Percentiles rank a stretch among this genome's conserved stretches.
phyloP scores from a whole-genome alignment of 2,888 invertebrate species.

The Maniola hyperantus region DNA sequence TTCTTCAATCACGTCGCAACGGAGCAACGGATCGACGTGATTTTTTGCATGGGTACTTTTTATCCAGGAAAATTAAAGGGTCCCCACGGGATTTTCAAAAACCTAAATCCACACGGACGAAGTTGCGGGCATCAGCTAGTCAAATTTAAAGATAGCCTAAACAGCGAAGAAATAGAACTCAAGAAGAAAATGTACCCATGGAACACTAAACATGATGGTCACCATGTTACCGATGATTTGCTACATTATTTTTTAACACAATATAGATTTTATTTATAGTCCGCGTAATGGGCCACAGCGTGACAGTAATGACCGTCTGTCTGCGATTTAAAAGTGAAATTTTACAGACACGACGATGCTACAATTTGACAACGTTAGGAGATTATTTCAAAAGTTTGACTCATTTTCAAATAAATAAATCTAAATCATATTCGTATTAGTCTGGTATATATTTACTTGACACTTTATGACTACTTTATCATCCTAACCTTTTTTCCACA shows the following conservation, averaged over 20 bases:
- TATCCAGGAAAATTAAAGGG: no score
- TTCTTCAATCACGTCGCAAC: no score
- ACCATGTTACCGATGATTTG: conserved; percentile 35
- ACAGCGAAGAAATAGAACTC: no score
- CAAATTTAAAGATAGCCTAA: no score
- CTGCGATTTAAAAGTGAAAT: conserved; percentile 29
- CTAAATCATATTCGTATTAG: background rate
- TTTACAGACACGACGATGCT: conserved; percentile 23
- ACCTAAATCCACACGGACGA: no score
- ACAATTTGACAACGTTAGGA: conserved; percentile 24
- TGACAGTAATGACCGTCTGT: conserved; percentile 35
- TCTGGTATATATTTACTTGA: background rate
- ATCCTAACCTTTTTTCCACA: background rate
- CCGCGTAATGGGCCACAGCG: conserved; percentile 26
- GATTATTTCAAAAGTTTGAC: conserved; percentile 12
- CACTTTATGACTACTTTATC: background rate
- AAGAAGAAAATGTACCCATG: background rate
- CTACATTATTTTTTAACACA: conserved; percentile 48
- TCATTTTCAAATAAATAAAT: background rate
- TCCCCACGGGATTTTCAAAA: no score
- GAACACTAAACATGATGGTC: conserved; percentile 9
- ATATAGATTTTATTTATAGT: conserved; percentile 37
- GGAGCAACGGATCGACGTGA: no score
- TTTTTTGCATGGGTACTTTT: no score
- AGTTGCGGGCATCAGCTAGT: no score